Base-by-base conservation (phyloP, 2,888 invertebrate species). In the Drosophila limbata region DNA sequence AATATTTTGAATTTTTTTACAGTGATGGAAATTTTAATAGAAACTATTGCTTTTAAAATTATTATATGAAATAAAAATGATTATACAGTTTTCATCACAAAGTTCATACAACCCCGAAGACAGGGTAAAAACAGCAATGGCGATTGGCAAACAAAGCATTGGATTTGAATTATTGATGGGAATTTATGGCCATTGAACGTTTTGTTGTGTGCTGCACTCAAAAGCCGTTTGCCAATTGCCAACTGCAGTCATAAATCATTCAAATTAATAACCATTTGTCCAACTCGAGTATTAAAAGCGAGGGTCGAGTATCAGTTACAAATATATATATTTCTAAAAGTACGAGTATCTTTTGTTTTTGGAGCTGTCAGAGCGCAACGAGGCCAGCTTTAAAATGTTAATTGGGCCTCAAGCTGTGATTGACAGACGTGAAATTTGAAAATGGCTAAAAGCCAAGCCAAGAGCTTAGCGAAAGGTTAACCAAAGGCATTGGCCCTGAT, bases 81-180 rank as follows among this genome's bases (percentile, higher is more conserved):
- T n/a, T n/a, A n/a, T n/a, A n/a, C n/a, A n/a, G n/a, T n/a, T n/a
- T n/a, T n/a, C n/a, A n/a, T n/a, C 35, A 35, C 35, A 35, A 35
- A 13, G 1, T 35, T 1, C 4, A 4, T 35, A 2, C 5, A 35
- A 13, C 35, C 35, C 35, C 13, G 13, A 1, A 35, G 13, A 35
- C 35, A 13, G 35, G 35, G 13, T 35, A 35, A 2, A 13, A 35
- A 35, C 35, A n/a, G 13, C 40, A 51, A 25, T 21, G 13, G 52
- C 37, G 44, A 51, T 15, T 37, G 45, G 52, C 62, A 51, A 53
- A 71, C 62, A 75, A 69, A 67, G 72, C 75, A 61, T 60, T 67
- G 45, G 68, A 78, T 79, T 72, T 84, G 75, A 86, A 84, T 84
- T 85, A 83, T 82, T 86, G 73, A 84, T 77, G 73, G 61, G 52